Base-by-base conservation (phyloP, 2,113 vertebrate species). In the Scomber japonicus region DNA sequence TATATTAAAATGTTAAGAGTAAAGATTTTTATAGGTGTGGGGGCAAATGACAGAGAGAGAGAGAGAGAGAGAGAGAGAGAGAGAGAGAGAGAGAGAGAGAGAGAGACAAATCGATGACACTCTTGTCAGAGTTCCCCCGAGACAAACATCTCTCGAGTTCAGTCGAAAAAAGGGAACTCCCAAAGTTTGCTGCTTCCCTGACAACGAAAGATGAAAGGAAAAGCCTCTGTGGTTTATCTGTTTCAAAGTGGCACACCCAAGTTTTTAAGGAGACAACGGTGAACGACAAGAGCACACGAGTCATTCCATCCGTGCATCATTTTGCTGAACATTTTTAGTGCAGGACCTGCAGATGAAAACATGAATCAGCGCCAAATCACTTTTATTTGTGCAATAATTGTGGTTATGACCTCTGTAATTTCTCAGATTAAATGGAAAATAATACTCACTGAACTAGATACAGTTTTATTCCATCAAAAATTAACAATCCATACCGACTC, bases 121-220 rank as follows among this genome's bases (percentile, higher is more conserved):
- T 59, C 51, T 21, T 3, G 0, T 66, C 60, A 56, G 53, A 49
- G 57, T 54, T 21, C 66, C 24, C 73, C 49, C 4, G 30, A 44
- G 17, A 81, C 61, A 50, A 71, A 71, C 50, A 8, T 65, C 11
- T 55, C 51, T 21, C 24, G 80, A 53, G 57, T 55, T 72, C 24
- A 79, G 27, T 46, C 9, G 0, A 13, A 27, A 60, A 51, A 40
- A 21, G 60, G 66, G 53, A 83, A 71, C 24, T 83, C 72, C 80
- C 62, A 10, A 17, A 63, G 48, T 75, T 40, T 30, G 59, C 74
- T 10, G 65, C 53, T 24, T 63, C 57, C 17, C 31, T 0, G 24
- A 6, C 35, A 48, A 59, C 5, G 19, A 80, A 27, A 27, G 68
- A 77, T 64, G 3, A 71, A 67, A 75, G 30, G 5, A 67, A 27